Conservation (phyloP, 2,797 vertebrate species). For the Schizopygopsis pylzovi region DNA sequence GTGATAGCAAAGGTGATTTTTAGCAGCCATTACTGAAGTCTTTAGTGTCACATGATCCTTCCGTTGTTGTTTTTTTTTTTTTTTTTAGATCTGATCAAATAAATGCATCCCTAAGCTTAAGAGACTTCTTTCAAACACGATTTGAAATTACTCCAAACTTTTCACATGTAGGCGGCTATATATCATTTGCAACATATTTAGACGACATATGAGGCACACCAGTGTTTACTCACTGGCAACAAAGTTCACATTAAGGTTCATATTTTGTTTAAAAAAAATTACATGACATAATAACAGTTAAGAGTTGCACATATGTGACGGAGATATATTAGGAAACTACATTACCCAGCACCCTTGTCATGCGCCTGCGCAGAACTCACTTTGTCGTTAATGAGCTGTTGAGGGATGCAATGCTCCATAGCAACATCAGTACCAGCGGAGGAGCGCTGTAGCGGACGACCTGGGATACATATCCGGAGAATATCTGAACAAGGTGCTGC, state of each 20-base stretch:
- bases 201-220: background rate
- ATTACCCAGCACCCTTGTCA: slow-evolving; percentile 71
- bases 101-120: background rate
- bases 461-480: slow-evolving; percentile 51
- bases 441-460: slow-evolving; percentile 47
- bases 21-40: background rate
- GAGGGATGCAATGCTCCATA: slow-evolving; percentile 75
- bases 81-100: background rate
- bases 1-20: background rate
- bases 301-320: background rate
- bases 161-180: background rate
- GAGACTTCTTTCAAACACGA: background rate
- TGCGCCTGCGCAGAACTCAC: slow-evolving; percentile 69
- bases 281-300: background rate
- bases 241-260: background rate
- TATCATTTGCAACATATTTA: background rate
- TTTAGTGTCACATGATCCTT: background rate
- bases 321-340: slow-evolving; percentile 58
- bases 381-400: slow-evolving; percentile 73
- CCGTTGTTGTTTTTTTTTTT: too few species aligned
- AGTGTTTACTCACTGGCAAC: background rate
- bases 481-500: slow-evolving; percentile 59
- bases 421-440: slow-evolving; percentile 80
- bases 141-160: background rate
- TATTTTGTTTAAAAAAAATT: background rate